Base-by-base conservation (phyloP, 1,140 invertebrate genomes). In the Agrypnia vestita region DNA sequence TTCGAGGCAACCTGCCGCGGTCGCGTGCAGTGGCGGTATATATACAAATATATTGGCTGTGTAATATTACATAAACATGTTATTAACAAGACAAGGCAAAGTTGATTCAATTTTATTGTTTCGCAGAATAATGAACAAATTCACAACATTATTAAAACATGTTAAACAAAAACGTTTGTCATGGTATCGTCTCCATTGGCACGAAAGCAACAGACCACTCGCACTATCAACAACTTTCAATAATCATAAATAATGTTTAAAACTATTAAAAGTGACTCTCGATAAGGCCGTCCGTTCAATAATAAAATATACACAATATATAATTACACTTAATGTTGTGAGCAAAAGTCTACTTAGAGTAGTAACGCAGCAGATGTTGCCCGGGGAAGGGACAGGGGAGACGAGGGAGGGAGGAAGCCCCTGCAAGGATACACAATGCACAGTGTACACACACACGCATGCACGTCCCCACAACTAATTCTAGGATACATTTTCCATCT, bases 401-500 rank as follows among this genome's bases (percentile, higher is more conserved):
- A 3, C 25, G 25, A 35, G 1, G 6, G 25, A 35, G 25, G 1
- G 25, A 35, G 21, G 15, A 21, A 21, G 55, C 9, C 55, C 15
- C 55, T 56, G 53, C 12, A 35, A 35, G 25, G 6, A 35, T 35
- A 35, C 6, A 35, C 6, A 25, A 13, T 13, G n/a, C 43, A 44
- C 7, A 44, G 61, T 4, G 21, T 35, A 1, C 21, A n/a, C n/a
- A n/a, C n/a, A n/a, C n/a, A n/a, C n/a, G n/a, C n/a, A n/a, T n/a
- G n/a, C n/a, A n/a, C n/a, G n/a, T 6, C 15, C 47, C 49, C 35
- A 83, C 46, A 12, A 72, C 76, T 83, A 83, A 78, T 56, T 79
- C 64, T 81, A 83, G 46, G 55, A 79, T 74, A 80, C 25, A 80
- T 80, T 81, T 55, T 80, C 76, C 77, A 78, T 56, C 73, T 80